phyloP scores from a whole-genome alignment of 2,113 vertebrate species.

The Accipiter cooperii region DNA sequence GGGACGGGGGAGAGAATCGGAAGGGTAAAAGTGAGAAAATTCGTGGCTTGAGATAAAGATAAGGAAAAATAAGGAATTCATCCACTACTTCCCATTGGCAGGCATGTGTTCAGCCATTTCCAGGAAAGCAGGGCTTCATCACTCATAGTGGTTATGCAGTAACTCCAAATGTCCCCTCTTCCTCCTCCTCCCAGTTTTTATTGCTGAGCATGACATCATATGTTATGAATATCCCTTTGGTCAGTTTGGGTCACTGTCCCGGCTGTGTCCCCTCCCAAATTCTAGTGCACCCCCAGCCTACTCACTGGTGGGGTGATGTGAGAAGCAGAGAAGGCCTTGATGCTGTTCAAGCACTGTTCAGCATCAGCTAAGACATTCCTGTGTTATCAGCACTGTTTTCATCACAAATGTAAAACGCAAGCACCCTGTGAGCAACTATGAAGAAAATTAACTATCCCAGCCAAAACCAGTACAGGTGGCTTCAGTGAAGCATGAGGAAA shows the following conservation, averaged over 20 bases:
- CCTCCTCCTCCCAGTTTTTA: neutral
- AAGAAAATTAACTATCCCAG: neutral
- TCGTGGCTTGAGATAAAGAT: neutral
- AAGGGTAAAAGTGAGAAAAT: neutral
- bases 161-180: neutral
- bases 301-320: neutral
- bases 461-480: neutral
- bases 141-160: rapidly evolving
- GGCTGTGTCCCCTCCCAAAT: neutral
- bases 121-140: neutral
- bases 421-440: neutral
- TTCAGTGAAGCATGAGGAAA: neutral
- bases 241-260: neutral
- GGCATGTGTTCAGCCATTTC: neutral
- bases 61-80: neutral
- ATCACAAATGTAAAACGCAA: neutral
- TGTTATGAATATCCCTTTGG: neutral
- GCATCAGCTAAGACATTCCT: neutral
- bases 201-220: neutral
- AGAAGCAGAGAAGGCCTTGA: neutral
- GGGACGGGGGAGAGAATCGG: rapidly evolving
- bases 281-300: neutral
- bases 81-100: neutral
- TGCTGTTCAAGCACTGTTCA: neutral
- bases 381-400: neutral